phyloP scores from a whole-genome alignment of 1,140 invertebrate species.

The Drosophila leontia region DNA sequence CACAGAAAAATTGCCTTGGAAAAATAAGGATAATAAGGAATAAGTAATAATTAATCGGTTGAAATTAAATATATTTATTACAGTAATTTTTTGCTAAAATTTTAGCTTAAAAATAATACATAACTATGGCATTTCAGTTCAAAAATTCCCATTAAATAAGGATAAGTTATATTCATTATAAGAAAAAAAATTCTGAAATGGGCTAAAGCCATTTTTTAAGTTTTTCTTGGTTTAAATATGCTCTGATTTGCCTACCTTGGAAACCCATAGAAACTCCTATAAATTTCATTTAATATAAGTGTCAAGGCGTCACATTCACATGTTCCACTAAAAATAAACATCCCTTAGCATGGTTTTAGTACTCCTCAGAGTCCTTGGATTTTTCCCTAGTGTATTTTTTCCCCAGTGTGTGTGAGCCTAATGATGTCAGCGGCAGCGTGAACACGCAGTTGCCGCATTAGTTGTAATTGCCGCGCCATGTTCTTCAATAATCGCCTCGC shows the following conservation, averaged over 20 bases:
- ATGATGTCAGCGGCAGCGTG: conserved; percentile 74
- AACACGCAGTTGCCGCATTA: conserved; percentile 80
- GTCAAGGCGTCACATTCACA: neutral
- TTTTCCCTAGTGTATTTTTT: conserved; percentile 12
- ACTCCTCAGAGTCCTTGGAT: neutral
- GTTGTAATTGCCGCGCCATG: conserved; percentile 71
- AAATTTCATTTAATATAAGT: neutral
- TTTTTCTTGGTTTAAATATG: neutral
- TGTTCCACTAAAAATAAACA: neutral
- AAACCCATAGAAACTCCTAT: neutral
- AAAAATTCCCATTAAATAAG: no score
- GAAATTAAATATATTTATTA: neutral
- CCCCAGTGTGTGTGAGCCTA: conserved; percentile 38
- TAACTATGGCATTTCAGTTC: no score
- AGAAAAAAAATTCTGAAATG: no score
- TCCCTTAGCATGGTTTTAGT: no score
- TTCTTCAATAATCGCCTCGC: conserved; percentile 41
- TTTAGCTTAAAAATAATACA: no score
- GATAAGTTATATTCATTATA: no score
- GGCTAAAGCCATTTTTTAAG: no score
- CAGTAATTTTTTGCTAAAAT: no score
- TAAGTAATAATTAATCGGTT: neutral
- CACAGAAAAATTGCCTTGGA: neutral
- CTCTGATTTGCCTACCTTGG: neutral
- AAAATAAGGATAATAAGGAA: neutral